Evolutionary conservation across 1,140 invertebrate species (phyloP), one percentile per base, ranked within the genome.

Genomic region (Aphaenogaster rudis): DNA sequence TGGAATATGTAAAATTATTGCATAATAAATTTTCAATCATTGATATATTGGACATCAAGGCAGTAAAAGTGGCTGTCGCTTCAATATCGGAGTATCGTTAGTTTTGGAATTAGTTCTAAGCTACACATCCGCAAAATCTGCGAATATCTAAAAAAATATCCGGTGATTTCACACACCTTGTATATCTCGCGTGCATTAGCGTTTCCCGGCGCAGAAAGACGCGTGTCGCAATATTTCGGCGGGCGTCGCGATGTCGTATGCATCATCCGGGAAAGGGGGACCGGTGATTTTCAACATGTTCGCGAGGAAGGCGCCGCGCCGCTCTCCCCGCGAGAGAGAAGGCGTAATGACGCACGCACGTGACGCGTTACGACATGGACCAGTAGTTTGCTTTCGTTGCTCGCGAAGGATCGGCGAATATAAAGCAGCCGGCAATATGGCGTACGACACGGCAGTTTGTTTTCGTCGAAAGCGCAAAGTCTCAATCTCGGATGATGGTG

Each of bases 401-500:
- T 87, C 66, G 63, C 76, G 64, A 87, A 87, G 88, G 90, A 92
- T 92, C 92, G 79, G 89, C 87, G 87, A 91, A 91, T 91, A 89
- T 88, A 91, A 91, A 92, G 77, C 76, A 80, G 84, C 54, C 63
- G 76, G 80, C 86, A 84, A 91, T 87, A 87, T 84, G 74, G 48
- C 54, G 64, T 64, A 66, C 33, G 57, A 57, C 76, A 66, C 61
- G 66, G 74, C 87, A 88, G 85, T 91, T 91, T 89, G 82, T 91
- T 86, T 89, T 87, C 76, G 85, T 90, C 87, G 77, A 87, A 80
- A 88, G 87, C 88, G 82, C 84, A 89, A 90, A 92, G 86, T 91
- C 87, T 91, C 90, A 90, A 92, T 92, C 88, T 92, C 86, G 42
- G 48, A 67, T 92, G 91, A 92, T 91, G 89, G 88, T 92, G 92